Evolutionary conservation across 2,888 invertebrate genomes (phyloP), one percentile per base, ranked within the genome.

Genomic region (Scaptomyza flava): DNA sequence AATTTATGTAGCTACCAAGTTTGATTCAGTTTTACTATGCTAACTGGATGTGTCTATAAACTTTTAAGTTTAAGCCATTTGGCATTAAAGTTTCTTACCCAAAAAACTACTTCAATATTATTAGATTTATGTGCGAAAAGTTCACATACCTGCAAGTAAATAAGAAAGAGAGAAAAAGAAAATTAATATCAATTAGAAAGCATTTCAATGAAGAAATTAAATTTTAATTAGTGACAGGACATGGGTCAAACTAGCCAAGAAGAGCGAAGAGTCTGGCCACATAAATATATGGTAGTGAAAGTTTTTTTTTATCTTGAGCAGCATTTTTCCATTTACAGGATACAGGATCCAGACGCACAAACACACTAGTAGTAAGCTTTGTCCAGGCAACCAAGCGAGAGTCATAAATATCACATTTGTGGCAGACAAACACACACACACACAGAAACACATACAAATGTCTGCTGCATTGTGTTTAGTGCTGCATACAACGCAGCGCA

Each of bases 331-430:
- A 76, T 67, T 74, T 63, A 31, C 41, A 71, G 59, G 63, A 76
- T 64, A 45, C 56, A 46, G 57, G 48, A 72, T 38, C 41, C 41
- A 38, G 34, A 50, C 43, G 36, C 14, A 34, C 30, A 17, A 4
- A 45, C 11, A 43, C n/a, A 23, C 3, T 4, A 23, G 1, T 8
- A 17, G 23, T 3, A 60, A 57, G n/a, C 48, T 42, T 72, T 78
- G 79, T 79, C 76, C 71, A 67, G 58, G 51, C 56, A 67, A 42
- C 59, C 53, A 41, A 56, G 60, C 72, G 59, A 31, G 67, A 81
- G 78, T 85, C 84, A 84, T 84, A 84, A 84, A 84, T 85, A 80
- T 81, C 84, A 85, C 85, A 84, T 84, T 84, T 84, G 84, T 77
- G 85, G 83, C 80, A 85, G 79, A 79, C 79, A 74, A 27, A 43